Conservation (phyloP, 2,797 vertebrate species). For the Miichthys miiuy region DNA sequence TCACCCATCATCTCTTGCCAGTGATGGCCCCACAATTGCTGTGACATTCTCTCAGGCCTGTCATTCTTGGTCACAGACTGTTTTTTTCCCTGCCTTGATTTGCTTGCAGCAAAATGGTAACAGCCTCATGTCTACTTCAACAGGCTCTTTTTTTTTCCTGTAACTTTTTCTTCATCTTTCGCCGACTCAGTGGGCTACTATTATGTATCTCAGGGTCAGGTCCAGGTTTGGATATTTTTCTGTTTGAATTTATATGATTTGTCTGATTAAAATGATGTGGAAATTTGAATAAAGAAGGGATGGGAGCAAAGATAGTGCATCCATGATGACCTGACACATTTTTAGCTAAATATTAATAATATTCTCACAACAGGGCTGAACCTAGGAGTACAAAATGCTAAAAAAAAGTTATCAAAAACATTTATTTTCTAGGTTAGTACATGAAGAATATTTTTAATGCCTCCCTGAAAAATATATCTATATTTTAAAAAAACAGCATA, state of each 20-base stretch:
- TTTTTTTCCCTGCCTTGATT: slow-evolving; percentile 87
- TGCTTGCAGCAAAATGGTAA: slow-evolving; percentile 86
- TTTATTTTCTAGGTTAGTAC: background rate
- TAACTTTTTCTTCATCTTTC: slow-evolving; percentile 55
- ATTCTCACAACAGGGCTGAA: slow-evolving; percentile 2
- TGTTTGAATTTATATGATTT: slow-evolving; percentile 24
- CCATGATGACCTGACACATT: slow-evolving; percentile 1
- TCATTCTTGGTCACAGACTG: slow-evolving; percentile 94
- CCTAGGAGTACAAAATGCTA: background rate
- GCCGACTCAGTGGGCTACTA: slow-evolving; percentile 16
- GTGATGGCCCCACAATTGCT: slow-evolving; percentile 99
- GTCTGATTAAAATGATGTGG: slow-evolving; percentile 22
- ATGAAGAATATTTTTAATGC: background rate
- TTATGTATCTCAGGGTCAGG: slow-evolving; percentile 34
- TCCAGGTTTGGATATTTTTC: slow-evolving; percentile 22
- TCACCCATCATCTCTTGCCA: slow-evolving; percentile 95
- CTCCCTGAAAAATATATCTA: background rate
- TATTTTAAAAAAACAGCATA: background rate
- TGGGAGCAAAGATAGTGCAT: background rate
- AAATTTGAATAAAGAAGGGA: slow-evolving; percentile 3
- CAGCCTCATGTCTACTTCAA: slow-evolving; percentile 83
- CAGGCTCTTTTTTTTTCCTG: slow-evolving; percentile 49
- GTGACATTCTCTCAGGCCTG: slow-evolving; percentile 99
- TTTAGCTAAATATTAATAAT: slow-evolving; percentile 16
- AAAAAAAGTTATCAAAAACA: background rate